Conservation (phyloP, 2,888 invertebrate genomes). For the Pemphredon lugubris region DNA sequence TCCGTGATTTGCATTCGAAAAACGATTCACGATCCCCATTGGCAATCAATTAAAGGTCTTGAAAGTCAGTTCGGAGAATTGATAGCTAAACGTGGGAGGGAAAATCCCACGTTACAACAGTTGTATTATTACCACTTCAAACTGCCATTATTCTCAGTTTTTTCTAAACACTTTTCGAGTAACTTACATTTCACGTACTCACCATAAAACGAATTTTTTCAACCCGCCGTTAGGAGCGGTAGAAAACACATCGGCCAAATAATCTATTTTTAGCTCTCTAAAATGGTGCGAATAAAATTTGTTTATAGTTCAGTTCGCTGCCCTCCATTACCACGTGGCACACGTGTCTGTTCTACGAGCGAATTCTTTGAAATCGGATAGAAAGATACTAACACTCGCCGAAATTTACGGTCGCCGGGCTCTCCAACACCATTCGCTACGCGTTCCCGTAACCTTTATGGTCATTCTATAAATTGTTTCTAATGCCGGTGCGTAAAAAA, state of each 20-base stretch:
- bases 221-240: background rate
- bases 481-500: conserved; percentile 10
- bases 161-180: too few species aligned
- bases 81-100: background rate
- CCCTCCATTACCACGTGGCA: conserved; percentile 28
- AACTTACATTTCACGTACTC: background rate
- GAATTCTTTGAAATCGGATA: conserved; percentile 9
- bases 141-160: too few species aligned
- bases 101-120: too few species aligned
- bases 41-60: conserved; percentile 1
- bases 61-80: background rate
- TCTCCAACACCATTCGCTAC: background rate
- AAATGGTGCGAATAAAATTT: conserved; percentile 42
- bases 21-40: background rate
- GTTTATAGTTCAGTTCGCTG: conserved; percentile 47
- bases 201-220: background rate
- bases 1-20: conserved; percentile 9
- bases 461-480: conserved; percentile 29
- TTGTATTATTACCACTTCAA: too few species aligned
- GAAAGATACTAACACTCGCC: background rate
- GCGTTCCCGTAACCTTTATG: background rate
- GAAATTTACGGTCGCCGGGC: background rate
- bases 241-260: conserved; percentile 19
- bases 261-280: conserved; percentile 39
- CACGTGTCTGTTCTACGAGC: conserved; percentile 22